Conservation (phyloP, 2,113 vertebrate species). For the Mystacornis crossleyi region DNA sequence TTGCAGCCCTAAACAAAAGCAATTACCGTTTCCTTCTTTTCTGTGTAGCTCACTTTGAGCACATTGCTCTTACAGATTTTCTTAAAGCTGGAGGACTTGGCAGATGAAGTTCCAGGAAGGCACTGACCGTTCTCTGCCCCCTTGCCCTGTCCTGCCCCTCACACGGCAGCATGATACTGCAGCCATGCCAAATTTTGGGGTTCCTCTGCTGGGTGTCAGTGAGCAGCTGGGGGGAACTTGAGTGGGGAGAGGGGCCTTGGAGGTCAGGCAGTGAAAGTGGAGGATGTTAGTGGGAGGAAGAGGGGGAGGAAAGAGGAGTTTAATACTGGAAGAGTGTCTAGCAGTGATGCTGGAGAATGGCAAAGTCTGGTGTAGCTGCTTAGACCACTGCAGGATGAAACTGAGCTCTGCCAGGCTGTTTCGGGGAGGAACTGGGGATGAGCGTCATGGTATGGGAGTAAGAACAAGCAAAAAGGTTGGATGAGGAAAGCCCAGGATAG, state of each 20-base stretch:
- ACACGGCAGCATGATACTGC: background rate
- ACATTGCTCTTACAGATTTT: background rate
- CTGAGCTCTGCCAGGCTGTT: background rate
- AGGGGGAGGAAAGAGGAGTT: background rate
- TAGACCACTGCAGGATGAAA: background rate
- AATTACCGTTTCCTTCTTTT: background rate
- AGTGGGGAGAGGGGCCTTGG: background rate
- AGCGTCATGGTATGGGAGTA: background rate
- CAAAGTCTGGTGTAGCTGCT: background rate
- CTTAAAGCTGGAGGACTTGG: background rate
- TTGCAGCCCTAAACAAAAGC: slow-evolving; percentile 42
- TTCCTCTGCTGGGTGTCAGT: background rate
- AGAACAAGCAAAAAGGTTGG: background rate
- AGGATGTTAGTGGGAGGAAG: background rate
- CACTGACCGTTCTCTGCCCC: background rate
- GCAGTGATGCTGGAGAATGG: background rate
- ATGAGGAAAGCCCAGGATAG: background rate
- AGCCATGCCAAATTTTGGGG: background rate
- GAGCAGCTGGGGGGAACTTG: accelerated
- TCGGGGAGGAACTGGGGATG: background rate
- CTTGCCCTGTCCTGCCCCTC: background rate
- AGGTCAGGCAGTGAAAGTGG: background rate
- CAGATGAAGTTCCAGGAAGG: background rate
- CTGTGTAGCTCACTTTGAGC: background rate
- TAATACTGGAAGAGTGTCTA: background rate